phyloP scores from a whole-genome alignment of 2,888 invertebrate genomes.

The Campaea margaritaria region DNA sequence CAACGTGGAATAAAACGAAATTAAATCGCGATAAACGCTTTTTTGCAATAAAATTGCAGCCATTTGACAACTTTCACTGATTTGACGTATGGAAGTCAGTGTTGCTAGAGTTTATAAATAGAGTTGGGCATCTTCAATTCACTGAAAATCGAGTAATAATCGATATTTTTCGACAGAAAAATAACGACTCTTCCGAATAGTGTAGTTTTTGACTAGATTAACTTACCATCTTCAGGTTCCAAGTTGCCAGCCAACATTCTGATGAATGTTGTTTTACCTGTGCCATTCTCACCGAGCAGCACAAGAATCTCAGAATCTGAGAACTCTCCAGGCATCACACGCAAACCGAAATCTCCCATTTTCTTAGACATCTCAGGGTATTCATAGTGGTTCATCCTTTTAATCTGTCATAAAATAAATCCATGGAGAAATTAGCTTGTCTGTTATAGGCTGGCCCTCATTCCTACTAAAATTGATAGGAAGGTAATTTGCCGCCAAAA shows the following conservation, averaged over 20 bases:
- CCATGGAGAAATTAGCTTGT: too few relatives aligned
- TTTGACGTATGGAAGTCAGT: conserved; percentile 53
- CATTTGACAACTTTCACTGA: conserved; percentile 73
- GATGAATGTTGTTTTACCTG: conserved; percentile 99
- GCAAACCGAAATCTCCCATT: conserved; percentile 91
- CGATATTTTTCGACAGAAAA: too few relatives aligned
- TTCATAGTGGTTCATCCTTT: conserved; percentile 97
- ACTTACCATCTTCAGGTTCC: conserved; percentile 91
- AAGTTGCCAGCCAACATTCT: conserved; percentile 98
- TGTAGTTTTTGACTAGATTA: not conserved
- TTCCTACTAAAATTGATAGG: not conserved
- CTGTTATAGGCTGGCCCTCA: too few relatives aligned
- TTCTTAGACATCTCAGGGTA: conserved; percentile 97
- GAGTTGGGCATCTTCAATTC: conserved; percentile 5
- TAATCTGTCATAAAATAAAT: conserved; percentile 80
- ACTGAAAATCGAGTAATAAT: conserved; percentile 6
- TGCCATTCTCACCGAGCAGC: conserved; percentile 98
- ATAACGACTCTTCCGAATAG: too few relatives aligned
- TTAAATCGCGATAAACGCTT: conserved; percentile 48
- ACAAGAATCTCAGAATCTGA: conserved; percentile 99
- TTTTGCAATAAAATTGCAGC: conserved; percentile 57
- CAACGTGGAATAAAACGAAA: conserved; percentile 43
- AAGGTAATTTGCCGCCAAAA: too few relatives aligned
- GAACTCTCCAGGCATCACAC: conserved; percentile 96
- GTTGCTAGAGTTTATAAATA: conserved; percentile 54